These are phyloP conservation scores for Agriopis leucophaearia DNA, from an alignment of 2,888 invertebrate genomes.

Conservation along the genomic window DNA sequence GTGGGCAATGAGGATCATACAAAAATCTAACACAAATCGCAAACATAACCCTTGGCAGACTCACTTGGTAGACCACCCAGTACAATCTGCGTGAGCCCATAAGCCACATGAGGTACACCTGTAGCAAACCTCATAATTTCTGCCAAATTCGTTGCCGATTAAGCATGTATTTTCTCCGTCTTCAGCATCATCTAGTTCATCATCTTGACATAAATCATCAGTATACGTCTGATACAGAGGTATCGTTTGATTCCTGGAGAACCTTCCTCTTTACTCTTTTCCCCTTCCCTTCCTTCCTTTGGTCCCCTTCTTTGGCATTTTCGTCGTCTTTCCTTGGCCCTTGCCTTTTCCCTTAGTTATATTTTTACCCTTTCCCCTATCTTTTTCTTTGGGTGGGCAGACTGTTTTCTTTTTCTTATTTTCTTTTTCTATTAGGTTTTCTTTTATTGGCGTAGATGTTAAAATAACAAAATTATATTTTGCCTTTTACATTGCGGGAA, in stretches of 20 bases:
- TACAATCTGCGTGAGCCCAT: not conserved
- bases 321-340: not conserved
- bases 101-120: conserved; percentile 25
- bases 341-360: not conserved
- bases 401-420: not conserved
- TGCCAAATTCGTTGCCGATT: no score
- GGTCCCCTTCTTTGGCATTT: not conserved
- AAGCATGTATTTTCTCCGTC: no score
- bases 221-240: conserved; percentile 12
- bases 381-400: no score
- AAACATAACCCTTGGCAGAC: not conserved
- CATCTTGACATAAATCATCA: not conserved
- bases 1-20: not conserved
- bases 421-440: not conserved
- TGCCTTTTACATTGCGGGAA: not conserved
- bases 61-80: not conserved
- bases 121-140: conserved; percentile 28
- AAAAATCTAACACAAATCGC: not conserved
- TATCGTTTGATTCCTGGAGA: not conserved
- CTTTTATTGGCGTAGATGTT: not conserved
- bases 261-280: not conserved
- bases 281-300: no score
- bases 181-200: no score
- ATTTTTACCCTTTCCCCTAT: not conserved
- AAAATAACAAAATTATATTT: not conserved